Evolutionary conservation across 1,140 invertebrate species (phyloP).

Genomic region (Cotesia chilonis): DNA sequence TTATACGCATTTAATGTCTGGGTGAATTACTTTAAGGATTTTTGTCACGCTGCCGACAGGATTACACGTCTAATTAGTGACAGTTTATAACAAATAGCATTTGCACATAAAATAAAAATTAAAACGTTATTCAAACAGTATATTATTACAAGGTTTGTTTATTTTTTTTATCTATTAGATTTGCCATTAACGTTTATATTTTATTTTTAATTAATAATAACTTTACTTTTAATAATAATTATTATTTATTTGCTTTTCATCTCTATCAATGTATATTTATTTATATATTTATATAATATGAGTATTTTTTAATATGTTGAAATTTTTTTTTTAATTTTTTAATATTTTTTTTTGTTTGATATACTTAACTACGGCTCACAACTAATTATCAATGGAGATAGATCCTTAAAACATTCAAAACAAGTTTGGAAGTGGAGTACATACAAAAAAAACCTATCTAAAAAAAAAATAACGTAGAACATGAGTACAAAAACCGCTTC

Average conservation of each 20-base stretch:
- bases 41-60: conserved; percentile 37
- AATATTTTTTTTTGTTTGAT: conserved; percentile 13
- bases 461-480: conserved; percentile 47
- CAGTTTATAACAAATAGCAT: conserved; percentile 44
- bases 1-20: no score
- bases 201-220: neutral
- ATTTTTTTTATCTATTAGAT: neutral
- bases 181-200: conserved; percentile 3
- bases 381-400: conserved; percentile 19
- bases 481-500: conserved; percentile 61
- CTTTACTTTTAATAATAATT: neutral
- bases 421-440: conserved; percentile 44
- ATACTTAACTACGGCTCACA: conserved; percentile 11
- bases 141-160: conserved; percentile 36
- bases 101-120: conserved; percentile 41
- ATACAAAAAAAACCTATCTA: conserved; percentile 58
- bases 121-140: conserved; percentile 18
- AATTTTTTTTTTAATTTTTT: conserved; percentile 28
- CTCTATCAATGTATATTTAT: conserved; percentile 3
- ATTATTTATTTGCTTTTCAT: conserved; percentile 19
- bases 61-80: conserved; percentile 43
- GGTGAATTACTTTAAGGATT: conserved; percentile 32
- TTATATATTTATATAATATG: conserved; percentile 35
- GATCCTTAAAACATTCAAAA: conserved; percentile 35
- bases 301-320: conserved; percentile 41